Percentiles rank a stretch among this genome's conserved stretches.
These are phyloP conservation scores for Anguilla megastoma DNA, from an alignment of 2,797 vertebrate species.

Conservation along the genomic window DNA sequence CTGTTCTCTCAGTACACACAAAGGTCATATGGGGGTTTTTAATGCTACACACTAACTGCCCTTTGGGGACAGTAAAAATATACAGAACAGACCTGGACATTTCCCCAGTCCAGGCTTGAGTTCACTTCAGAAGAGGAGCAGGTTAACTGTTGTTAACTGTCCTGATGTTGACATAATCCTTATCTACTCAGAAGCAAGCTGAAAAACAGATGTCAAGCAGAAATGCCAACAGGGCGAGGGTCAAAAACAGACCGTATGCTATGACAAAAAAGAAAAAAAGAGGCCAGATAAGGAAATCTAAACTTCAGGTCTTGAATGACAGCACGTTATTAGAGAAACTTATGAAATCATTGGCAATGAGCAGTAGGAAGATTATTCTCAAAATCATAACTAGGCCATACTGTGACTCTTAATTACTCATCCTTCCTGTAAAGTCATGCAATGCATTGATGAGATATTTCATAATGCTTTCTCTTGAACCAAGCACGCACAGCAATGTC, in stretches of 20 bases:
- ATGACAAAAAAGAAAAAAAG: not conserved
- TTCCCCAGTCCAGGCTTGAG: not conserved
- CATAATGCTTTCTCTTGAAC: not conserved
- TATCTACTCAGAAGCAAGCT: not conserved
- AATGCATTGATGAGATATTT: not conserved
- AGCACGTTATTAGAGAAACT: not conserved
- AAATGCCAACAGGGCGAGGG: not conserved
- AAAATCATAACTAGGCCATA: not conserved
- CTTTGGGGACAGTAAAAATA: no score
- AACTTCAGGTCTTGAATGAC: not conserved
- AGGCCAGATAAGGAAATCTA: not conserved
- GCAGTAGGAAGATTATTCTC: not conserved
- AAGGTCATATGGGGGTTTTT: no score
- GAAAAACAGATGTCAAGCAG: not conserved
- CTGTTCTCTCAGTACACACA: no score
- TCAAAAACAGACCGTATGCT: not conserved
- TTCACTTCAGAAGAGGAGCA: not conserved
- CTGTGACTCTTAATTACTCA: not conserved
- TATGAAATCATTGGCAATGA: not conserved
- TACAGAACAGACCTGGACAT: no score
- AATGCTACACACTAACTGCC: no score
- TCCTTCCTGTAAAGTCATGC: not conserved
- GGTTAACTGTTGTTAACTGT: not conserved
- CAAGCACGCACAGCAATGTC: not conserved
- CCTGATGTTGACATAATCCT: not conserved